Evolutionary conservation across 1,140 invertebrate species (phyloP), one percentile per base, ranked within the genome.

Genomic region (Drosophila elegans): DNA sequence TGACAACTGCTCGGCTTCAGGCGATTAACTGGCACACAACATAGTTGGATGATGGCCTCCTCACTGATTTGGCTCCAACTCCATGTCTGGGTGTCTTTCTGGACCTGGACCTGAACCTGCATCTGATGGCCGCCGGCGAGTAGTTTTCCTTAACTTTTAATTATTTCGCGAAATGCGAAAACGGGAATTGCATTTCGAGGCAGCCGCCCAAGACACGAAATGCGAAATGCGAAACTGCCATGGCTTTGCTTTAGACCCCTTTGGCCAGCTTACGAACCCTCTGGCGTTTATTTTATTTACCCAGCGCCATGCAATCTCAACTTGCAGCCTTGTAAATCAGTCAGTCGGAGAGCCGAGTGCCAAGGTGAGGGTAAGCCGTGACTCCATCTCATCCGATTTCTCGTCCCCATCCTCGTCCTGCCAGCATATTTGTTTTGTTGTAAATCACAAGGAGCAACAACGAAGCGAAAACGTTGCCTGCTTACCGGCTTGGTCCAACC

Each of bases 371-470:
- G 78, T 72, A 61, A 74, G 67, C 66, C 57, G 34, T 49, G 41
- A 32, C 55, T 45, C 34, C 57, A 29, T 10, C 16, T 21, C 13
- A 6, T 11, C 13, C 3, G 11, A n/a, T 9, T 11, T 3, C n/a
- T 12, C 6, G 3, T 36, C 36, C 38, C 34, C 13, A 10, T 56
- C 41, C 57, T 42, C 51, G 44, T 59, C 27, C 51, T 62, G 71
- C 84, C 64, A 78, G 66, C 74, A 89, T 89, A 89, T 89, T 89
- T 90, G 84, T 89, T 89, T 89, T 90, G 84, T 90, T 89, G 80
- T 89, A 89, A 90, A 89, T 89, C 85, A 84, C 84, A 74, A 89
- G 84, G 54, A 82, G 78, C 80, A 72, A 74, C 76, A 76, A 52
- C 83, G 66, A 75, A 82, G 81, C 75, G 66, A 83, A 83, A 86